Percentiles rank a stretch among this genome's conserved stretches.
Evolutionary conservation across 2,888 invertebrate genomes (phyloP).

Genomic region (Diaphora mendica): DNA sequence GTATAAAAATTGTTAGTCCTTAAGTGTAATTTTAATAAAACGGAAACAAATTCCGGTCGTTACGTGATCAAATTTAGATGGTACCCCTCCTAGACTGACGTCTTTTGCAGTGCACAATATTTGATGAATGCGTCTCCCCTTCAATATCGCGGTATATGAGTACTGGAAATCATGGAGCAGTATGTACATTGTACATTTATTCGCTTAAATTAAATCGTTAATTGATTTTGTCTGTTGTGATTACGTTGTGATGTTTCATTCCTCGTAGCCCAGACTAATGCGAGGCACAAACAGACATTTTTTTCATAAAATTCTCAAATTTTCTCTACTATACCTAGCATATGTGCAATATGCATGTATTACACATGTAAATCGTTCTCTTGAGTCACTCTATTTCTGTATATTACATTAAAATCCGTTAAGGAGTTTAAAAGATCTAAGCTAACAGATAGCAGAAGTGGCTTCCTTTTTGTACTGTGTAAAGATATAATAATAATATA

Average conservation of each 20-base stretch:
- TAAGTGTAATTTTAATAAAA: neutral
- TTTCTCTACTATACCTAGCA: no score
- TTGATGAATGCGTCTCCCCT: conserved; percentile 23
- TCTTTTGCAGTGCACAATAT: conserved; percentile 6
- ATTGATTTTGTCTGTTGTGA: neutral
- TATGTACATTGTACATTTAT: neutral
- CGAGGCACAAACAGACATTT: no score
- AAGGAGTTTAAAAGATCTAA: no score
- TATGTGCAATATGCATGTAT: no score
- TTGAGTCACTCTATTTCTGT: no score
- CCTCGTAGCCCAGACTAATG: neutral
- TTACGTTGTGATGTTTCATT: neutral
- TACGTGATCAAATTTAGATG: neutral
- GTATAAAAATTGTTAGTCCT: neutral
- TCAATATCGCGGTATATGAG: conserved; percentile 8
- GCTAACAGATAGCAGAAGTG: no score
- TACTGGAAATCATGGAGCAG: conserved; percentile 7
- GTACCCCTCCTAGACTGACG: neutral
- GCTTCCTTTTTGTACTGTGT: no score
- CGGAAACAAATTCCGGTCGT: neutral
- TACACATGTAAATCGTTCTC: no score
- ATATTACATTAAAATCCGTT: no score
- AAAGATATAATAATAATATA: no score
- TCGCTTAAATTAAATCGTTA: neutral
- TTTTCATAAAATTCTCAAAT: no score